Percentiles rank a stretch among this genome's conserved stretches.
These are phyloP conservation scores for Petromus typicus DNA, from an alignment of 2,113 vertebrate species.

Conservation along the genomic window DNA sequence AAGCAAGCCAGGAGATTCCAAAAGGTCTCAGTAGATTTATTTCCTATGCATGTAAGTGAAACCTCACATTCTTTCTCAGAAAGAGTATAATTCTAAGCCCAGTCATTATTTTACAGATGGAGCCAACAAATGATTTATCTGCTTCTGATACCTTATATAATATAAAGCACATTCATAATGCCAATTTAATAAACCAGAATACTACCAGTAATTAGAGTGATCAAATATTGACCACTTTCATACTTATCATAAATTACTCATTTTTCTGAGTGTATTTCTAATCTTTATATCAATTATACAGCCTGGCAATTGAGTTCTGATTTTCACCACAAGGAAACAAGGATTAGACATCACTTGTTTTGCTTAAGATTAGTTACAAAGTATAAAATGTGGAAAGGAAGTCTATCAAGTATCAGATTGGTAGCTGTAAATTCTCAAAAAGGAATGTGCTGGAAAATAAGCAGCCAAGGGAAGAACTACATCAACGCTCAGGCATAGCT, in stretches of 20 bases:
- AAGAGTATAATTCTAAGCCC: neutral
- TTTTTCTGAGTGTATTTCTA: neutral
- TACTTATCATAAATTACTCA: neutral
- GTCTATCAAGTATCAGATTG: neutral
- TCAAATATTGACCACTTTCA: neutral
- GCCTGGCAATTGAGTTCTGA: neutral
- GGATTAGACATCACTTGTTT: neutral
- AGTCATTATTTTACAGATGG: neutral
- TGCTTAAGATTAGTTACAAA: neutral
- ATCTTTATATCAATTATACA: neutral
- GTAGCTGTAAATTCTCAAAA: neutral
- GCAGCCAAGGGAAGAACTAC: neutral
- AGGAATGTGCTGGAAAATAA: neutral
- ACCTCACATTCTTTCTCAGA: neutral
- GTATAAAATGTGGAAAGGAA: neutral
- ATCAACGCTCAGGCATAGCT: neutral
- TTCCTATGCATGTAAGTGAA: neutral
- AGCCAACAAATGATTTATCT: neutral
- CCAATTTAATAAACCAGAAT: neutral
- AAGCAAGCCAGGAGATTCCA: neutral
- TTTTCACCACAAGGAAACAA: neutral
- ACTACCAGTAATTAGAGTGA: neutral
- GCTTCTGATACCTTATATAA: neutral
- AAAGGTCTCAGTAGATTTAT: neutral
- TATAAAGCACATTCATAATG: neutral